Percentiles rank a stretch among this genome's conserved stretches.
phyloP scores from a whole-genome alignment of 1,140 invertebrate species.

The Meloidogyne chitwoodi region DNA sequence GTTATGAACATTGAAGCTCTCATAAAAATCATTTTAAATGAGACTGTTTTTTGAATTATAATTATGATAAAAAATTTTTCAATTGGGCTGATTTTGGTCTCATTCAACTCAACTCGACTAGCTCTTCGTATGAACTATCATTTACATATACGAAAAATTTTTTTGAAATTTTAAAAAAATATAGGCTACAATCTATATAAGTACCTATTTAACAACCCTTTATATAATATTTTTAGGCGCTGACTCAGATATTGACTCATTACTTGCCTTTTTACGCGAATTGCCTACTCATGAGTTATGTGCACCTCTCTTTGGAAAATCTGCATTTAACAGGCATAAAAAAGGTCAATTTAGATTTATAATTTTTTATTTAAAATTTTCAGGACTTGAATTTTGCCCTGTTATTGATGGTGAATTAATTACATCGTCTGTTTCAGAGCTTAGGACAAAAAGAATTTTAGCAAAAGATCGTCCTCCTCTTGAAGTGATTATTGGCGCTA shows the following conservation, averaged over 20 bases:
- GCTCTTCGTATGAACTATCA: too few relatives aligned
- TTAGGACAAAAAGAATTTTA: constrained; percentile 3
- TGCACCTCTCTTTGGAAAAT: constrained; percentile 35
- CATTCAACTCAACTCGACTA: background rate
- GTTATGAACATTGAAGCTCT: too few relatives aligned
- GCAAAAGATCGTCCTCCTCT: constrained; percentile 10
- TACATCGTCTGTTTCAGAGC: constrained; percentile 12
- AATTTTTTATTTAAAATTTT: background rate
- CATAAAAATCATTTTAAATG: too few relatives aligned
- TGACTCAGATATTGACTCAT: constrained; percentile 16
- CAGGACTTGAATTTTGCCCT: constrained; percentile 44
- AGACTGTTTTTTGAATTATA: too few relatives aligned
- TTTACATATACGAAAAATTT: too few relatives aligned
- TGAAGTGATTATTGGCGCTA: constrained; percentile 40
- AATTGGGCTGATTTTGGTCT: too few relatives aligned
- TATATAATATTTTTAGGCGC: background rate
- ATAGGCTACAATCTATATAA: too few relatives aligned
- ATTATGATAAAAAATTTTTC: too few relatives aligned
- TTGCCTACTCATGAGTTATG: constrained; percentile 24
- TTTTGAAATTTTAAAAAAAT: too few relatives aligned
- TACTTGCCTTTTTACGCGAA: constrained; percentile 32
- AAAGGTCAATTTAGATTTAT: constrained; percentile 7
- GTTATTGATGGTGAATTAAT: constrained; percentile 40
- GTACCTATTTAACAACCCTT: background rate
- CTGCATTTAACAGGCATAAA: constrained; percentile 38